Evolutionary conservation across 2,888 invertebrate species (phyloP).

Genomic region (Drosophila aldrichi): DNA sequence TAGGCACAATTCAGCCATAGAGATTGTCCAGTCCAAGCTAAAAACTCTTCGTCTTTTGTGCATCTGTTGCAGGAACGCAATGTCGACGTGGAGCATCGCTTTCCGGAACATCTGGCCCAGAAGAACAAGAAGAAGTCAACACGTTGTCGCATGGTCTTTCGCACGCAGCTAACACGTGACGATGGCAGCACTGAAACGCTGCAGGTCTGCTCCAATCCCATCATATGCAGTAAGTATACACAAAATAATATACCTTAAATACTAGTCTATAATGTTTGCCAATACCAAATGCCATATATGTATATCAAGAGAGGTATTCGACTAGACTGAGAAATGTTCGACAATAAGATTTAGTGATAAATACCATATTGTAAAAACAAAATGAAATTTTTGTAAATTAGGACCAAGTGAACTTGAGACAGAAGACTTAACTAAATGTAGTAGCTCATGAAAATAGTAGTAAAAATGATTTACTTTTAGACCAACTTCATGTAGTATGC

Average conservation of each 20-base stretch:
- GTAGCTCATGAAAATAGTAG: too few species aligned
- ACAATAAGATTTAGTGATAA: too few species aligned
- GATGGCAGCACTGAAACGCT: slow-evolving; percentile 93
- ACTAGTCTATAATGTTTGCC: background rate
- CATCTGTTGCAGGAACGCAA: slow-evolving; percentile 90
- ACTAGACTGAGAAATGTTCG: too few species aligned
- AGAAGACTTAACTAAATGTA: too few species aligned
- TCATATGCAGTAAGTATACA: slow-evolving; percentile 93
- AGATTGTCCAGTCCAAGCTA: background rate
- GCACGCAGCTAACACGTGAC: slow-evolving; percentile 92
- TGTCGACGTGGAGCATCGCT: slow-evolving; percentile 96
- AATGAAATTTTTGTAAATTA: too few species aligned
- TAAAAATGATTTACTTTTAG: too few species aligned
- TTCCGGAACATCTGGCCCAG: slow-evolving; percentile 92
- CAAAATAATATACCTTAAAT: background rate
- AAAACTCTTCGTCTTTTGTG: background rate
- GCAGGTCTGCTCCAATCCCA: slow-evolving; percentile 95
- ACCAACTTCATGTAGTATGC: too few species aligned
- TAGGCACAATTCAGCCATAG: slow-evolving; percentile 74
- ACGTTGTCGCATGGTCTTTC: slow-evolving; percentile 96
- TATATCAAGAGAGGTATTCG: background rate
- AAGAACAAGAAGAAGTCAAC: slow-evolving; percentile 97
- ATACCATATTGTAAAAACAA: too few species aligned
- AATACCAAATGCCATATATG: background rate
- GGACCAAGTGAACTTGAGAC: too few species aligned